Conservation (phyloP, 2,113 vertebrate genomes). For the Xyliphius kryptos region DNA sequence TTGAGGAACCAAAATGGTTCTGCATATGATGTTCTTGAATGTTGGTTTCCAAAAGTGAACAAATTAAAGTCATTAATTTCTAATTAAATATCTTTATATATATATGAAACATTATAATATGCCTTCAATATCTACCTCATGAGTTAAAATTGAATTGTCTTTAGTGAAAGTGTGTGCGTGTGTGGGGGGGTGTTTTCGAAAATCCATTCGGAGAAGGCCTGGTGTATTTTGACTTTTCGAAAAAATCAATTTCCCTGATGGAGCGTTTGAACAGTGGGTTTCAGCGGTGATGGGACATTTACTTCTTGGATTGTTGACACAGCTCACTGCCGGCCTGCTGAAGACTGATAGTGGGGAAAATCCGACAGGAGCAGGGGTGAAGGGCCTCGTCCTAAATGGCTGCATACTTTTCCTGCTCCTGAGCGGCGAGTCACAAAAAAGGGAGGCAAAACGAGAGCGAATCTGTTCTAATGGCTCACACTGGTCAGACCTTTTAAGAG, state of each 20-base stretch:
- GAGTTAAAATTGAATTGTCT: too few relatives aligned
- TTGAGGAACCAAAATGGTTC: too few relatives aligned
- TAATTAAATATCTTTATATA: too few relatives aligned
- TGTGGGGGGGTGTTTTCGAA: too few relatives aligned
- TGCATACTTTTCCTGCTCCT: constrained; percentile 17
- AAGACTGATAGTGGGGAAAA: constrained; percentile 15
- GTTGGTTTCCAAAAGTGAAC: too few relatives aligned
- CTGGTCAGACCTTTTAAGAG: constrained; percentile 3
- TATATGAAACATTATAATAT: too few relatives aligned
- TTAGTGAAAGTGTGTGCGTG: too few relatives aligned
- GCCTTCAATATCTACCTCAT: too few relatives aligned
- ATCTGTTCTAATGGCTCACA: constrained; percentile 17
- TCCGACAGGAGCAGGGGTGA: constrained; percentile 19
- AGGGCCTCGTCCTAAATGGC: constrained; percentile 20
- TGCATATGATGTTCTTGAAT: too few relatives aligned
- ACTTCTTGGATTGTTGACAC: constrained; percentile 20
- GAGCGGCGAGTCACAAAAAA: constrained; percentile 1
- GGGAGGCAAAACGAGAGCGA: constrained; percentile 11
- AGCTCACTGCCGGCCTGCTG: constrained; percentile 1
- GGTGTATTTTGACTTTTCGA: constrained; percentile 3
- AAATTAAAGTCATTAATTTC: too few relatives aligned
- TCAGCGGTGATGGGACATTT: constrained; percentile 14
- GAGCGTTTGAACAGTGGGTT: constrained; percentile 1
- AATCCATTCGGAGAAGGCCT: background rate
- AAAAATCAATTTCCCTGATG: background rate